These are phyloP conservation scores for Xiphophorus hellerii DNA, from an alignment of 2,113 vertebrate species.

Conservation along the genomic window DNA sequence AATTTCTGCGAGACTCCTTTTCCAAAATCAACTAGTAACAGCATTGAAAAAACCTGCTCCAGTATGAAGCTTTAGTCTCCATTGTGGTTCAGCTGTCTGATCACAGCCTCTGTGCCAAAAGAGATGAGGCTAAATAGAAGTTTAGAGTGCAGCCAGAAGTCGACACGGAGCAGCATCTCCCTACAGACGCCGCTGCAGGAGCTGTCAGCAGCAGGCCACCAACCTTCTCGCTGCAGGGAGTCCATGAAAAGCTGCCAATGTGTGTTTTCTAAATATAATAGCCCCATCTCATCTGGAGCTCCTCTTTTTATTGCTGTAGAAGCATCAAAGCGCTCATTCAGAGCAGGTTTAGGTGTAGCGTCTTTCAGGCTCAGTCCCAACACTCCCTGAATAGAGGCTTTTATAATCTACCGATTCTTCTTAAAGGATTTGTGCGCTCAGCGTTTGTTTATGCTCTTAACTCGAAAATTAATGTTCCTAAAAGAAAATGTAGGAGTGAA, in stretches of 20 bases:
- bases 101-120: not conserved
- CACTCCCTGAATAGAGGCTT: not conserved
- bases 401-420: not conserved
- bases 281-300: slow-evolving; percentile 8
- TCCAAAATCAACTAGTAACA: not conserved
- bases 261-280: slow-evolving; percentile 21
- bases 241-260: slow-evolving; percentile 16
- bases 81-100: not conserved
- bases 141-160: not conserved
- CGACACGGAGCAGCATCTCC: slow-evolving; percentile 2
- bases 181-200: slow-evolving; percentile 6
- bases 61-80: not conserved
- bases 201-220: slow-evolving; percentile 10
- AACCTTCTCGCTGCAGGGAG: slow-evolving; percentile 43
- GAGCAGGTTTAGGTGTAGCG: not conserved
- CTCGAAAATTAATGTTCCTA: no score
- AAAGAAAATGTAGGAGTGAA: not conserved
- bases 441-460: not conserved
- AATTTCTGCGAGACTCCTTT: no score
- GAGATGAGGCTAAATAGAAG: not conserved
- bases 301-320: slow-evolving; percentile 10
- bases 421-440: not conserved
- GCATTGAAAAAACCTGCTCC: not conserved
- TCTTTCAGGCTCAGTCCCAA: not conserved
- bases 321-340: slow-evolving; percentile 1